Conservation (phyloP, 2,797 vertebrate genomes). For the Hipposideros larvatus region DNA sequence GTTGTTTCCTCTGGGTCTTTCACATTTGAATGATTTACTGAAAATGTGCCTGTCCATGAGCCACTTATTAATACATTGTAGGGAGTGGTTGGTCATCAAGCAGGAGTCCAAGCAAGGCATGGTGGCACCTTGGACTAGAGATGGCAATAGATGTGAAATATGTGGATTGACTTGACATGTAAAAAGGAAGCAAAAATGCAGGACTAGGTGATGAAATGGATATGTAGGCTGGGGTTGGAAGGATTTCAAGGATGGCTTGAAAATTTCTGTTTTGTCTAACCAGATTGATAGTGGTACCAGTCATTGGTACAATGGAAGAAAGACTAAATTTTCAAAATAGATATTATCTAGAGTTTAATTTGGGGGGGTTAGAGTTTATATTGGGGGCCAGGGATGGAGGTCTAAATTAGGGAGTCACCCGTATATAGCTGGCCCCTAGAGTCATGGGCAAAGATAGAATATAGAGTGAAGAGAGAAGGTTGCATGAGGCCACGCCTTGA, state of each 20-base stretch:
- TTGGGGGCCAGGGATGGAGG: neutral
- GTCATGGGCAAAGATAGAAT: neutral
- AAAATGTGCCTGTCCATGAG: no score
- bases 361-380: neutral
- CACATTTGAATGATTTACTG: no score
- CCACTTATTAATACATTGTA: no score
- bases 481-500: neutral
- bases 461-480: neutral
- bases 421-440: neutral
- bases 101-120: no score
- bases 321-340: neutral
- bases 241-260: neutral
- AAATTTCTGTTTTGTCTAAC: neutral
- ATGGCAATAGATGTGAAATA: neutral
- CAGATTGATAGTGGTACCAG: neutral
- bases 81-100: no score
- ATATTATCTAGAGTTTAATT: neutral
- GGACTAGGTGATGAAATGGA: neutral
- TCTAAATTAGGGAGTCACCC: neutral
- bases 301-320: neutral
- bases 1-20: no score
- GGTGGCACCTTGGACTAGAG: no score
- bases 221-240: neutral
- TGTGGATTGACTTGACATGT: neutral
- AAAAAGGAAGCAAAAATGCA: neutral